Percentiles rank a stretch among this genome's conserved stretches.
Evolutionary conservation across 2,113 vertebrate genomes (phyloP).

Genomic region (Lycocorax pyrrhopterus): DNA sequence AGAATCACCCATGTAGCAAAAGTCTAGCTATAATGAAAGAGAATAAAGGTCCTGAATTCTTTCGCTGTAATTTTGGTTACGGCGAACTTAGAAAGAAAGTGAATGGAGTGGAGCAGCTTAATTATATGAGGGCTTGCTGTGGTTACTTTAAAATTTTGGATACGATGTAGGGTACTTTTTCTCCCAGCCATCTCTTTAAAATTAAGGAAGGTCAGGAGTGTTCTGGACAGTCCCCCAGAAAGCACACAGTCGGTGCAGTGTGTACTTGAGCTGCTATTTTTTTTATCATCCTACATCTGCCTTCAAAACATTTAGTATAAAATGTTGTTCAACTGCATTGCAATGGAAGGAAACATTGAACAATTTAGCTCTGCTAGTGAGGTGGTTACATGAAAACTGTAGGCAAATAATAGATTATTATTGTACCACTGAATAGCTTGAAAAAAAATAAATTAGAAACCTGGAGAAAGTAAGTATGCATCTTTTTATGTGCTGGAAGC

Average conservation of each 20-base stretch:
- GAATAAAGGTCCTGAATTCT: neutral
- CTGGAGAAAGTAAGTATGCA: neutral
- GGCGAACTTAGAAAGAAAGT: neutral
- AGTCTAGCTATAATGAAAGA: conserved; percentile 26
- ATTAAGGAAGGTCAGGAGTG: neutral
- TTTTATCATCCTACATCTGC: neutral
- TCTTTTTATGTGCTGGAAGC: neutral
- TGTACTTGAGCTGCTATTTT: neutral
- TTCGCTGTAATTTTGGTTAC: conserved; percentile 49
- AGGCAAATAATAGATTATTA: neutral
- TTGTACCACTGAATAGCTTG: neutral
- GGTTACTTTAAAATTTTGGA: conserved; percentile 9
- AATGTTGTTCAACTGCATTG: neutral
- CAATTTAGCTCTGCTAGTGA: neutral
- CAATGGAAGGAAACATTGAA: neutral
- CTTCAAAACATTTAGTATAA: neutral
- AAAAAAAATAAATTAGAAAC: neutral
- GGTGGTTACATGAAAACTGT: neutral
- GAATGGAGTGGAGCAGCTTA: conserved; percentile 6
- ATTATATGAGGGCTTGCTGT: conserved; percentile 10
- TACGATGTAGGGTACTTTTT: neutral
- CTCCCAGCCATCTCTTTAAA: neutral
- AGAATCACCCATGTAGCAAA: neutral
- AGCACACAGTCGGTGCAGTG: neutral
- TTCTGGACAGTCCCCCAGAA: neutral